Conservation (phyloP, 2,888 invertebrate genomes). For the Phortica magna region DNA sequence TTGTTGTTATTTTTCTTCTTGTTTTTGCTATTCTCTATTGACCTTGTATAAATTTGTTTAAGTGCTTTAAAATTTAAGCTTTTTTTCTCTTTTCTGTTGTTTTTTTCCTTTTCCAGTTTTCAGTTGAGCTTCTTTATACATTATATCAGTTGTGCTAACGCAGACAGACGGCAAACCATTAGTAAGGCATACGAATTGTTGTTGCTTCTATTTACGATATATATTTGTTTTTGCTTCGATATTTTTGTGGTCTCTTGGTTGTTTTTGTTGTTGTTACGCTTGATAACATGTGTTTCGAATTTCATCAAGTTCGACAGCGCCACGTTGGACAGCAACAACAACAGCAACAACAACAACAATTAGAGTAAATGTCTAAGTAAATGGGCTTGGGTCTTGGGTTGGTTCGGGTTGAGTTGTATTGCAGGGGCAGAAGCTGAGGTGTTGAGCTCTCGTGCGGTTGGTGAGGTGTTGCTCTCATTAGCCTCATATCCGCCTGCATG, state of each 20-base stretch:
- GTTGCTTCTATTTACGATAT: background rate
- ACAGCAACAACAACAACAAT: conserved; percentile 6
- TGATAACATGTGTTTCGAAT: conserved; percentile 33
- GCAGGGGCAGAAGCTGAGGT: too few species aligned
- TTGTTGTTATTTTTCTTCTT: background rate
- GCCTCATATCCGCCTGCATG: too few species aligned
- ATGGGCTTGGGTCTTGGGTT: background rate
- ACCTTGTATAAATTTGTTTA: conserved; percentile 34
- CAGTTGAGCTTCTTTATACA: background rate
- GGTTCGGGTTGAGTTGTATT: background rate
- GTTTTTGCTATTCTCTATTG: conserved; percentile 33
- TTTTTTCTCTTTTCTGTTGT: background rate
- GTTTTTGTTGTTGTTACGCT: conserved; percentile 14
- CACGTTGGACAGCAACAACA: conserved; percentile 2
- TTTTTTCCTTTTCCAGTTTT: background rate
- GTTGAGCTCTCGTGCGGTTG: too few species aligned
- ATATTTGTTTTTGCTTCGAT: background rate
- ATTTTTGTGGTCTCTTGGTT: conserved; percentile 3
- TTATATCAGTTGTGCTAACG: background rate
- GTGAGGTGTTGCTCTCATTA: too few species aligned
- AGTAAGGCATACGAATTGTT: background rate
- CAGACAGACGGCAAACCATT: background rate
- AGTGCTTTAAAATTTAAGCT: conserved; percentile 21
- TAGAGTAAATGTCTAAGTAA: background rate
- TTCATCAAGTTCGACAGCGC: conserved; percentile 4